Evolutionary conservation across 2,888 invertebrate species (phyloP).

Genomic region (Apamea crenata): DNA sequence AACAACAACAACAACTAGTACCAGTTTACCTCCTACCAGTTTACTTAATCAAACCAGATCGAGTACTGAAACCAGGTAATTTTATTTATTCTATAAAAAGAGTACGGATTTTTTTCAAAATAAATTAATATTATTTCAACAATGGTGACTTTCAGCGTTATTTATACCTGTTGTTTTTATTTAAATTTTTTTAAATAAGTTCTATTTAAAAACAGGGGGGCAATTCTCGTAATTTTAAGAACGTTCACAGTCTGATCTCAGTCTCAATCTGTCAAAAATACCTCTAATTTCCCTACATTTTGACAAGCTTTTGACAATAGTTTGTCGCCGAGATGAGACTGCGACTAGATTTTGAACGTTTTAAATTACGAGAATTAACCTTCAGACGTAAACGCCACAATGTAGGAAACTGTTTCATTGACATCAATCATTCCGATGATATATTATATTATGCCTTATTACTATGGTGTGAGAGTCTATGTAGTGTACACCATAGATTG

Average conservation of each 20-base stretch:
- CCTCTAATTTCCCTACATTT: too few relatives aligned
- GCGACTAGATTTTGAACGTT: too few relatives aligned
- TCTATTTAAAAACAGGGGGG: not conserved
- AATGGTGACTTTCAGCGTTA: too few relatives aligned
- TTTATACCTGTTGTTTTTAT: not conserved
- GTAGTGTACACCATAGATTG: not conserved
- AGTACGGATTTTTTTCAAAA: not conserved
- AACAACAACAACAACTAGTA: slow-evolving; percentile 17
- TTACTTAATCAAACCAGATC: not conserved
- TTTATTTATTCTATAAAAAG: not conserved
- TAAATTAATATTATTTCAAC: too few relatives aligned
- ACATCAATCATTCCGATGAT: not conserved
- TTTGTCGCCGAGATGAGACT: too few relatives aligned
- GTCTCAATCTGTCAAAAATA: too few relatives aligned
- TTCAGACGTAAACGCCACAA: not conserved
- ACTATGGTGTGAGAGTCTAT: not conserved
- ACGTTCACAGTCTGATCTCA: too few relatives aligned
- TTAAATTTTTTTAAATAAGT: not conserved
- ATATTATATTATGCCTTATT: not conserved
- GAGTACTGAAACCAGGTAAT: slow-evolving; percentile 39
- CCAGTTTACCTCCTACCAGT: slow-evolving; percentile 22
- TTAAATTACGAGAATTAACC: too few relatives aligned
- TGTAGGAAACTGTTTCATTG: not conserved
- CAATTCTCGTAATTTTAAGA: too few relatives aligned
- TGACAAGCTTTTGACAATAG: too few relatives aligned